Conservation (phyloP, 2,888 invertebrate species). For the Phaonia tiefii region DNA sequence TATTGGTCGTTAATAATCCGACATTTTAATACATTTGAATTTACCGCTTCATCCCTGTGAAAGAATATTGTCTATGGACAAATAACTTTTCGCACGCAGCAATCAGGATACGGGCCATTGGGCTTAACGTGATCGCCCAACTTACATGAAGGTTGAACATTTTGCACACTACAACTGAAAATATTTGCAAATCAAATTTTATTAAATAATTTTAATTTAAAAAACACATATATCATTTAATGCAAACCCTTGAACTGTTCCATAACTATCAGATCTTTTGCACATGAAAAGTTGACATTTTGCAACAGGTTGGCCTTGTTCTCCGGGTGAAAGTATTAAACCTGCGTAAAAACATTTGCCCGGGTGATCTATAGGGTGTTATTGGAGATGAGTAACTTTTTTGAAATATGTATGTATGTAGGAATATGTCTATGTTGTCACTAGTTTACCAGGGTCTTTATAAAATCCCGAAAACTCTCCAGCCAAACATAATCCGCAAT, state of each 20-base stretch:
- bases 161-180: conserved; percentile 10
- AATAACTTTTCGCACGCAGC: not conserved
- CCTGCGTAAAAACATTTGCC: conserved; percentile 22
- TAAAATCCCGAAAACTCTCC: conserved; percentile 22
- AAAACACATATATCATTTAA: not conserved
- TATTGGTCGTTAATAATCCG: no score
- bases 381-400: no score
- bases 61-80: no score
- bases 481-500: not conserved
- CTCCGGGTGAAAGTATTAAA: conserved; percentile 6
- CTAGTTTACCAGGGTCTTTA: conserved; percentile 17
- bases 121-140: conserved; percentile 11
- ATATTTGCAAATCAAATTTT: not conserved
- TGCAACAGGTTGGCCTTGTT: not conserved
- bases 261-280: conserved; percentile 11
- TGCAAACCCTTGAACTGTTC: conserved; percentile 6
- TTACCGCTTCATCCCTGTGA: no score
- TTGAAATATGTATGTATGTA: no score
- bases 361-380: conserved; percentile 1
- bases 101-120: conserved; percentile 3
- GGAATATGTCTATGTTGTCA: not conserved
- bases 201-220: not conserved
- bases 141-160: not conserved
- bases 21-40: no score
- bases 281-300: conserved; percentile 17